A percentile compares a stretch with the other conserved stretches of the same genome.
Conservation (phyloP, 1,140 invertebrate genomes). For the Drosophila tsacasi region DNA sequence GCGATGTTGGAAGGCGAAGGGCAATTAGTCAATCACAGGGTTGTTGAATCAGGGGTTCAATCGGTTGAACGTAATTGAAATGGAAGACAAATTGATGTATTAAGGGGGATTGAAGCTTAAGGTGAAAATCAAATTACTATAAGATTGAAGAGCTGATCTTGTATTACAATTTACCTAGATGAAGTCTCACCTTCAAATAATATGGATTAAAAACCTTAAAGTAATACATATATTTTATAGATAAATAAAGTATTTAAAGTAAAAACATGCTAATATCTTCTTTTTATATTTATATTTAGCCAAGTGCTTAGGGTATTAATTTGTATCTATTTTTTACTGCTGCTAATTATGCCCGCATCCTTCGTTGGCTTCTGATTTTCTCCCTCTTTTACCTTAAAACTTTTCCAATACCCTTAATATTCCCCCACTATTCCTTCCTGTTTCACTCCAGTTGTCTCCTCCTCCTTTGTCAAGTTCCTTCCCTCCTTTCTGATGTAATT, state of each 20-base stretch:
- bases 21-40: conserved; percentile 49
- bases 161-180: too few relatives aligned
- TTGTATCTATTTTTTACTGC: conserved; percentile 2
- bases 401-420: conserved; percentile 22
- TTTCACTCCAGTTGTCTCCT: conserved; percentile 1
- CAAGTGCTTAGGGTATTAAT: background rate
- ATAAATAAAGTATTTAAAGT: too few relatives aligned
- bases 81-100: conserved; percentile 14
- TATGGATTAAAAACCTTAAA: background rate
- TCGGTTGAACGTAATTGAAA: conserved; percentile 34
- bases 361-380: background rate
- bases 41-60: conserved; percentile 5
- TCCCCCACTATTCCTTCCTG: conserved; percentile 12
- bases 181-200: too few relatives aligned
- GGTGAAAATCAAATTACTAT: conserved; percentile 4
- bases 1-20: conserved; percentile 22
- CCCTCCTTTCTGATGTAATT: conserved; percentile 62
- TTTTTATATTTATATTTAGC: background rate
- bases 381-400: background rate
- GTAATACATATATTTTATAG: background rate
- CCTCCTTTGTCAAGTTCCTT: conserved; percentile 15
- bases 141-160: background rate
- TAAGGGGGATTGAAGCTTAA: background rate
- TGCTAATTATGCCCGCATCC: conserved; percentile 11
- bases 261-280: background rate